Conservation (phyloP, 2,113 vertebrate species). For the Helogale parvula region DNA sequence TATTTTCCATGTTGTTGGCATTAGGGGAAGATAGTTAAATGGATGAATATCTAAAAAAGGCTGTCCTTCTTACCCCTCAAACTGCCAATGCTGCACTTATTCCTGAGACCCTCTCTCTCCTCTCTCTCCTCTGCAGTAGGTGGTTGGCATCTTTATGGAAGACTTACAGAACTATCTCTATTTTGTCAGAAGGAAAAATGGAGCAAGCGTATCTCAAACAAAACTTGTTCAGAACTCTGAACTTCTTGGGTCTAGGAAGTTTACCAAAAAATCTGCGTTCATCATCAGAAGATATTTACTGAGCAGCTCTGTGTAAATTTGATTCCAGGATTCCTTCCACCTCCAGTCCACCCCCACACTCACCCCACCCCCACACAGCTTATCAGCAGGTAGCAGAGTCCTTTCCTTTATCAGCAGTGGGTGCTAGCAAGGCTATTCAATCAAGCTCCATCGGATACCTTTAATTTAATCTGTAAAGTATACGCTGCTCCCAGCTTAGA, state of each 20-base stretch:
- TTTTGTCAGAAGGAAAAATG: not conserved
- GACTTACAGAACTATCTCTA: not conserved
- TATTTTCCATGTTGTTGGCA: not conserved
- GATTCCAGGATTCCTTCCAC: not conserved
- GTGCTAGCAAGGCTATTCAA: not conserved
- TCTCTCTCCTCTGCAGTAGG: not conserved
- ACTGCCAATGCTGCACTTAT: not conserved
- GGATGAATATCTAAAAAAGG: not conserved
- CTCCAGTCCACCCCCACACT: not conserved
- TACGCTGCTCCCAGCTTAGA: accelerated
- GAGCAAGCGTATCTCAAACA: not conserved
- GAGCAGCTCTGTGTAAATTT: not conserved
- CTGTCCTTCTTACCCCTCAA: not conserved
- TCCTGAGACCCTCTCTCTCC: not conserved
- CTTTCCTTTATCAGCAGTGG: not conserved
- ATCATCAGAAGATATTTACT: not conserved
- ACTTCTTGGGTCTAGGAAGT: not conserved
- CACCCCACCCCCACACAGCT: not conserved
- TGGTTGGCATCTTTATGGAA: not conserved
- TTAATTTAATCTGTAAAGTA: not conserved
- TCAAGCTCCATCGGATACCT: not conserved
- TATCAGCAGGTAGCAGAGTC: not conserved
- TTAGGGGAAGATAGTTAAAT: not conserved
- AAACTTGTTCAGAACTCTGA: not conserved
- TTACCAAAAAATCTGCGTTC: not conserved